Evolutionary conservation across 53 echinoderm and acorn worm species (phyloP).

Genomic region (Echinometra lucunter): DNA sequence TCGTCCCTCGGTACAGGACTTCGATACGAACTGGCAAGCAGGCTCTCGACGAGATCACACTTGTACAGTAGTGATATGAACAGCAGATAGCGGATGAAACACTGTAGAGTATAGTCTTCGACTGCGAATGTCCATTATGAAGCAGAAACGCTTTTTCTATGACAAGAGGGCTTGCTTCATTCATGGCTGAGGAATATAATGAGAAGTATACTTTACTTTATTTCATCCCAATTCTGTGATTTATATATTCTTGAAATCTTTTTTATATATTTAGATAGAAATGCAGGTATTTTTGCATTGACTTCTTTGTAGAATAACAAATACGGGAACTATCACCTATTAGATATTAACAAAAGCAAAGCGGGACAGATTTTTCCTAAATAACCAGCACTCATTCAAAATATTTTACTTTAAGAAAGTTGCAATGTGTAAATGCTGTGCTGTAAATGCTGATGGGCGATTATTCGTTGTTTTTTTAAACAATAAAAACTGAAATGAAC

Average conservation of each 20-base stretch:
- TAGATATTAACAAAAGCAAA: background rate
- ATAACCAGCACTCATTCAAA: background rate
- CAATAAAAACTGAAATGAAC: slow-evolving; percentile 11
- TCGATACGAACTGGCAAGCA: slow-evolving; percentile 63
- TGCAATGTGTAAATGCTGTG: background rate
- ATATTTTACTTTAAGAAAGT: background rate
- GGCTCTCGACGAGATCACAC: slow-evolving; percentile 62
- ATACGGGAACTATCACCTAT: background rate
- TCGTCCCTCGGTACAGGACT: slow-evolving; percentile 51
- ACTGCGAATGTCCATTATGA: background rate
- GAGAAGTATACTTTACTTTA: background rate
- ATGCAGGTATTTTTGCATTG: slow-evolving; percentile 23
- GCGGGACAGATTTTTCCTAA: background rate
- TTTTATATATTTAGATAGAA: background rate
- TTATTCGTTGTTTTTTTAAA: background rate
- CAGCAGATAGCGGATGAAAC: background rate
- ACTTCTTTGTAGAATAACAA: background rate
- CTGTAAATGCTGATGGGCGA: background rate
- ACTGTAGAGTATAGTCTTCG: background rate
- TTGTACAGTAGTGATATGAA: slow-evolving; percentile 7
- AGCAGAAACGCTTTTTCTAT: background rate
- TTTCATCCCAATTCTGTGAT: background rate
- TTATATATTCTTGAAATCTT: background rate
- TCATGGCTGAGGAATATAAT: background rate
- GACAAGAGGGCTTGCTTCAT: background rate